A percentile compares a stretch with the other conserved stretches of the same genome.
These are phyloP conservation scores for Ophraella communa DNA, from an alignment of 2,888 invertebrate species.

Conservation along the genomic window DNA sequence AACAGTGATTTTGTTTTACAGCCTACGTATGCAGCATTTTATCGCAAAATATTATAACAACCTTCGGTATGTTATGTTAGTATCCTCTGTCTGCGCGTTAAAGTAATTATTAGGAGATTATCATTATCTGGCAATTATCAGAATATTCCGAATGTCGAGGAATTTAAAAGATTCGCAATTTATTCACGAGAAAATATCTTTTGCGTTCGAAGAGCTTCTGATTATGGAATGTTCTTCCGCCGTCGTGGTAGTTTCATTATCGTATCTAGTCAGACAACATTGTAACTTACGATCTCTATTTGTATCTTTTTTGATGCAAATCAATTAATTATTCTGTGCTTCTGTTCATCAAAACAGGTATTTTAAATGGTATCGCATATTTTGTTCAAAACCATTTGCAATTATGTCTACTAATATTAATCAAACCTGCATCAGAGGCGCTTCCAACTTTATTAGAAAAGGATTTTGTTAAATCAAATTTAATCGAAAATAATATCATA, in stretches of 20 bases:
- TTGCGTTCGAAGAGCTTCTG: neutral
- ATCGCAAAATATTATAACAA: neutral
- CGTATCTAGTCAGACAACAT: constrained; percentile 21
- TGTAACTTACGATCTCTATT: constrained; percentile 25
- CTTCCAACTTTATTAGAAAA: constrained; percentile 12
- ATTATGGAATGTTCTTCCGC: constrained; percentile 21
- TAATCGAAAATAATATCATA: too few species aligned
- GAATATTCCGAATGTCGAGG: constrained; percentile 2
- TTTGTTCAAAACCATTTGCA: constrained; percentile 37
- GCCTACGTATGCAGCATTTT: neutral
- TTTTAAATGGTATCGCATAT: constrained; percentile 39
- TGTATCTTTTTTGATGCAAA: constrained; percentile 34
- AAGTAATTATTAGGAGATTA: constrained; percentile 5
- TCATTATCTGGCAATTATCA: constrained; percentile 5
- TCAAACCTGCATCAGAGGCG: constrained; percentile 36
- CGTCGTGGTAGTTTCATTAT: constrained; percentile 22
- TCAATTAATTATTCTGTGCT: constrained; percentile 37
- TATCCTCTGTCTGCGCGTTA: neutral
- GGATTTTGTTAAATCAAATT: neutral
- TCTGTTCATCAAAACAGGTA: constrained; percentile 37
- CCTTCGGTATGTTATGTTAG: neutral
- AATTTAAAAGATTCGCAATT: constrained; percentile 3
- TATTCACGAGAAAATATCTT: constrained; percentile 11
- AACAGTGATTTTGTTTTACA: neutral
- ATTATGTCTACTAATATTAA: constrained; percentile 40